phyloP scores from a whole-genome alignment of 2,797 vertebrate species.

The Geotrypetes seraphini region DNA sequence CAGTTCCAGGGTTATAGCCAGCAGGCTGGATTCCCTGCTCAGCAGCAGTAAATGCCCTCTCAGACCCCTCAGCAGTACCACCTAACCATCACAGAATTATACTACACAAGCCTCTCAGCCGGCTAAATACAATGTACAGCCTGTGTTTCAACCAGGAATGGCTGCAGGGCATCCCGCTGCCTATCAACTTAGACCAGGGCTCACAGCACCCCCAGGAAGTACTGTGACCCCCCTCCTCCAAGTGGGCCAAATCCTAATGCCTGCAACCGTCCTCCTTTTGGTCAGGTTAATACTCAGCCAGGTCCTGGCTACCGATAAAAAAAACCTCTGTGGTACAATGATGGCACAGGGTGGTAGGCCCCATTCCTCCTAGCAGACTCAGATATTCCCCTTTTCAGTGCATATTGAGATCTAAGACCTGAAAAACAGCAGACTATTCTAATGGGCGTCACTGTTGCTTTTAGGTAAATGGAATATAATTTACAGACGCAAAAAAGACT shows the following conservation, averaged over 20 bases:
- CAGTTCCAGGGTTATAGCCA: conserved; percentile 83
- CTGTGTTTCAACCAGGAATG: conserved; percentile 65
- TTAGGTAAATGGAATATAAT: conserved; percentile 35
- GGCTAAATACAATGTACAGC: conserved; percentile 72
- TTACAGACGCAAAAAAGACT: conserved; percentile 35
- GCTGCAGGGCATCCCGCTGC: conserved; percentile 51
- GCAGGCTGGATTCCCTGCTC: conserved; percentile 66
- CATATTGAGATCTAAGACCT: conserved; percentile 40
- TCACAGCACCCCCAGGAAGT: conserved; percentile 75
- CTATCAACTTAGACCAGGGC: conserved; percentile 80
- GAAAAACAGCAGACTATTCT: conserved; percentile 36
- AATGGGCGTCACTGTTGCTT: conserved; percentile 35
- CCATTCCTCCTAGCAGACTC: conserved; percentile 31
- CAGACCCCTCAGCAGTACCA: conserved; percentile 79
- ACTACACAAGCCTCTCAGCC: conserved; percentile 80
- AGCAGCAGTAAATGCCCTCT: conserved; percentile 60
- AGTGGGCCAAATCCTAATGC: conserved; percentile 85
- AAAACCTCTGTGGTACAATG: neutral
- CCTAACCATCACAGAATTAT: conserved; percentile 82
- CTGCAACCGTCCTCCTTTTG: conserved; percentile 82
- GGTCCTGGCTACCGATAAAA: conserved; percentile 85
- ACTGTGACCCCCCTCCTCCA: conserved; percentile 77
- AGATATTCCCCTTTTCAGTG: conserved; percentile 45
- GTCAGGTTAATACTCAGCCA: conserved; percentile 85
- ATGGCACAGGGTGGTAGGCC: conserved; percentile 1